A percentile compares a stretch with the other conserved stretches of the same genome.
Evolutionary conservation across 2,888 invertebrate species (phyloP).

Genomic region (Drosophila engyochracea): DNA sequence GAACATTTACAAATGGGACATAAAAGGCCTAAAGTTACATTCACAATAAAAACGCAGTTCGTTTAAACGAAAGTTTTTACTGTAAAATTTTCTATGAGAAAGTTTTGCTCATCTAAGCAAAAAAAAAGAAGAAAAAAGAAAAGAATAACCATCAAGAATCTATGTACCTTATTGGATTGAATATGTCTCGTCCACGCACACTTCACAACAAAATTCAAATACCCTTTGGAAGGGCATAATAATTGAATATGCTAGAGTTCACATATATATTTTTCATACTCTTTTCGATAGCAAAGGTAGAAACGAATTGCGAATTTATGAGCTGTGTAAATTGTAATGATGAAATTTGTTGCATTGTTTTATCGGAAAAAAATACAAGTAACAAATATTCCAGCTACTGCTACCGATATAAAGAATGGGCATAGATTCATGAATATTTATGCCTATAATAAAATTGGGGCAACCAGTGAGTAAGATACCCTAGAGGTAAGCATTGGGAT

Average conservation of each 20-base stretch:
- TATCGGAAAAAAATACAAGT: constrained; percentile 18
- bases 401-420: constrained; percentile 6
- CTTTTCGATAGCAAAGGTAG: background rate
- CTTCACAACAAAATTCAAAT: background rate
- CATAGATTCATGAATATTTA: constrained; percentile 59
- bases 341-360: constrained; percentile 46
- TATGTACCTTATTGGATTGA: background rate
- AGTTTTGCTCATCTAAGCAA: background rate
- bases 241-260: background rate
- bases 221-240: background rate
- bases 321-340: constrained; percentile 41
- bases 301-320: constrained; percentile 17
- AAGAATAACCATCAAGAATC: background rate
- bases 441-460: constrained; percentile 61
- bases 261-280: background rate
- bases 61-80: background rate
- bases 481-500: background rate
- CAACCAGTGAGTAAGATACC: constrained; percentile 26
- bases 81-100: background rate
- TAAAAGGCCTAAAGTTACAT: background rate
- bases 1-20: background rate
- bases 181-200: background rate
- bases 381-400: constrained; percentile 27
- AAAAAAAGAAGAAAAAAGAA: background rate
- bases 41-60: background rate